These are phyloP conservation scores for Acanthornis magna DNA, from an alignment of 2,797 vertebrate species.

Conservation along the genomic window DNA sequence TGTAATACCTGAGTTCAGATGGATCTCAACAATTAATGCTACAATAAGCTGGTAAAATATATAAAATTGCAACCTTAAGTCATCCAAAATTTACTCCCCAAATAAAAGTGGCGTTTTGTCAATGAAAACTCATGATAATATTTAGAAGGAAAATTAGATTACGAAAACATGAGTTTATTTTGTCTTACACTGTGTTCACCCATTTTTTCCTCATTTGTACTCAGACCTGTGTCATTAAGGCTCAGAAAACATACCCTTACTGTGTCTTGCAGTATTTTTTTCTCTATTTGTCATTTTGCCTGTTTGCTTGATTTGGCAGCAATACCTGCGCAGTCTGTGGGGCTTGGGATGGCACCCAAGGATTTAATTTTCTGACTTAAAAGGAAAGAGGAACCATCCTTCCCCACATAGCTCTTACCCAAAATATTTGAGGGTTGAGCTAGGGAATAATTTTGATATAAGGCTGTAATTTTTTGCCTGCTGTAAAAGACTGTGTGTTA, in stretches of 20 bases:
- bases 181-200: neutral
- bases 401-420: neutral
- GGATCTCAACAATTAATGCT: neutral
- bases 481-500: neutral
- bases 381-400: neutral
- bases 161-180: neutral
- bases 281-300: neutral
- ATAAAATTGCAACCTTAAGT: neutral
- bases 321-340: neutral
- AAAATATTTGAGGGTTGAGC: neutral
- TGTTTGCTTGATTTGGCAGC: neutral
- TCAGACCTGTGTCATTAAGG: neutral
- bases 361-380: neutral
- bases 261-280: neutral
- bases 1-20: accelerated
- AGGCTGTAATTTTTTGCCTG: neutral
- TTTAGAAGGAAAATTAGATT: neutral
- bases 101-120: neutral
- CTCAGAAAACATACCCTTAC: neutral
- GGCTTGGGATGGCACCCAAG: neutral
- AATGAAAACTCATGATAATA: neutral
- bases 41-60: neutral
- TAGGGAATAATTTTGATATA: neutral
- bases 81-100: accelerated
- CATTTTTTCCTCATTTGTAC: neutral